phyloP scores from a whole-genome alignment of 2,888 invertebrate species.

The Leucophenga montana region DNA sequence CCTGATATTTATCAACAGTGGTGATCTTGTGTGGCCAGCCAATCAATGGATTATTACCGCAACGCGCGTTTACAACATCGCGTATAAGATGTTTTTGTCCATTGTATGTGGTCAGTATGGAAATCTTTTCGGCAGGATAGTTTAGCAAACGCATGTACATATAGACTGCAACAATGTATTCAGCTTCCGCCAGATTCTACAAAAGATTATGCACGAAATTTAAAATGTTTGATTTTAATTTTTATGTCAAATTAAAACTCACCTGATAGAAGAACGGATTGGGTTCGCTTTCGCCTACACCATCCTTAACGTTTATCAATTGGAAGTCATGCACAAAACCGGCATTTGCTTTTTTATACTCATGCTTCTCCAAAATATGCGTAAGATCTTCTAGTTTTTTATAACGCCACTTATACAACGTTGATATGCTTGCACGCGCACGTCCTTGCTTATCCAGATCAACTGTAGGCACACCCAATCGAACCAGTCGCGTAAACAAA shows the following conservation, averaged over 20 bases:
- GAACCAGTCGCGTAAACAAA: conserved; percentile 95
- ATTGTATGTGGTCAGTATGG: conserved; percentile 98
- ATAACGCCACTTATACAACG: conserved; percentile 97
- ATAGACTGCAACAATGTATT: conserved; percentile 96
- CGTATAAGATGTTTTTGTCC: conserved; percentile 98
- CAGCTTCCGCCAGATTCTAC: conserved; percentile 90
- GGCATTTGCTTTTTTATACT: conserved; percentile 92
- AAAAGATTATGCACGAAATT: conserved; percentile 35
- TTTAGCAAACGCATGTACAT: conserved; percentile 99
- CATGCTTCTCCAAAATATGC: conserved; percentile 87
- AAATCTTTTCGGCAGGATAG: conserved; percentile 96
- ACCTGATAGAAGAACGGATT: conserved; percentile 99
- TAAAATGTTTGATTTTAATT: background rate
- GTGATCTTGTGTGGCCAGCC: conserved; percentile 93
- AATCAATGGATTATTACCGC: conserved; percentile 95
- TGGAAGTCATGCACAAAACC: conserved; percentile 96
- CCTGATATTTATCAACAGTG: conserved; percentile 99
- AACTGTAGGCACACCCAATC: conserved; percentile 96
- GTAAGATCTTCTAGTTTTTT: conserved; percentile 94
- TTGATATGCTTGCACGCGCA: conserved; percentile 92
- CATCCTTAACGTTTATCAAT: conserved; percentile 95
- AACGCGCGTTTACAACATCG: conserved; percentile 94
- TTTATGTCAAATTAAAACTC: conserved; percentile 29
- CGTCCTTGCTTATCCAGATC: conserved; percentile 98
- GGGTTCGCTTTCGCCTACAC: conserved; percentile 96